Percentiles rank a stretch among this genome's conserved stretches.
These are phyloP conservation scores for Pycnomerus fuliginosus DNA, from an alignment of 2,888 invertebrate genomes.

Conservation along the genomic window DNA sequence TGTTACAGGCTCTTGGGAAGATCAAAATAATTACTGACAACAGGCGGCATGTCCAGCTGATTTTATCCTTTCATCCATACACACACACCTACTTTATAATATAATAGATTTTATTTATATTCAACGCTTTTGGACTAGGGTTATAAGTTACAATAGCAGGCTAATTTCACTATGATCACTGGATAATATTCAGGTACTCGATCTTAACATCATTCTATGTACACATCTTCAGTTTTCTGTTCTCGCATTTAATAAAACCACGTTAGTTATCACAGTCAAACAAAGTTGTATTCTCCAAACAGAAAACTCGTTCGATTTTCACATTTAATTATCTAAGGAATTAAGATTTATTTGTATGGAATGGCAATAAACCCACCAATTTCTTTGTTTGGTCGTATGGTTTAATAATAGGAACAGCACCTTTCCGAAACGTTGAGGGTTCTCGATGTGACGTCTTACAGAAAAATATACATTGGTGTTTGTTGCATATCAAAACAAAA, in stretches of 20 bases:
- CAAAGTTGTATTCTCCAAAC: slow-evolving; percentile 9
- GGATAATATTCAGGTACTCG: slow-evolving; percentile 36
- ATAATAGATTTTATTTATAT: slow-evolving; percentile 28
- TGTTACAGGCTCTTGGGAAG: background rate
- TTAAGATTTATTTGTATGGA: slow-evolving; percentile 12
- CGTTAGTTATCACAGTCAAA: slow-evolving; percentile 20
- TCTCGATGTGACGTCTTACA: slow-evolving; percentile 21
- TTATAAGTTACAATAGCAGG: slow-evolving; percentile 37
- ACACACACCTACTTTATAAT: slow-evolving; percentile 28
- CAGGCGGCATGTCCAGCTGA: background rate
- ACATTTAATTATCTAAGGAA: slow-evolving; percentile 13
- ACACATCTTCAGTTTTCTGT: slow-evolving; percentile 12
- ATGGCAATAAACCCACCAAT: slow-evolving; percentile 16
- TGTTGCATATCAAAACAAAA: slow-evolving; percentile 9
- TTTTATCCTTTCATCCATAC: slow-evolving; percentile 17
- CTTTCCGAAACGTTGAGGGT: slow-evolving; percentile 14
- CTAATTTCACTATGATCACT: slow-evolving; percentile 35
- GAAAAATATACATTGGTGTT: slow-evolving; percentile 19
- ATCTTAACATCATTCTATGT: slow-evolving; percentile 30
- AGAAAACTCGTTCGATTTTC: slow-evolving; percentile 6
- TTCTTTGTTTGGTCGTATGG: slow-evolving; percentile 17
- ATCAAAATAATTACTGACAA: background rate
- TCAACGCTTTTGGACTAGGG: slow-evolving; percentile 37
- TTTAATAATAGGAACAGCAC: slow-evolving; percentile 25
- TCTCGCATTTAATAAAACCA: slow-evolving; percentile 5